Evolutionary conservation across 2,113 vertebrate genomes (phyloP), one percentile per base, ranked within the genome.

Genomic region (Columbina picui): DNA sequence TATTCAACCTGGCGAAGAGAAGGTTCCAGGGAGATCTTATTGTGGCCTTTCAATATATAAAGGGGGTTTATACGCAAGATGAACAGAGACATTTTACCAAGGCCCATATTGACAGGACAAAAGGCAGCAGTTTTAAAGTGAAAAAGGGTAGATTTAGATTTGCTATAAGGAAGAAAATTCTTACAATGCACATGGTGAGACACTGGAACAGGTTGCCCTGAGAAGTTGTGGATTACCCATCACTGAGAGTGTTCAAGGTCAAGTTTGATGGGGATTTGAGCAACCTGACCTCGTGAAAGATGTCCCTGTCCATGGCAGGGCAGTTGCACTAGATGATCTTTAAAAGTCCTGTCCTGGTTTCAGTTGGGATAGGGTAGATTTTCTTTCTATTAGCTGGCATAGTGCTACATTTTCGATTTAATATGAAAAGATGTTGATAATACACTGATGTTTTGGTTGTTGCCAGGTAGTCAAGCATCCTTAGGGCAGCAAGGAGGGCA

Each of bases 261-360:
- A 29, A 4, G 41, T 41, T 41, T 41, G 41, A 41, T 16, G 14
- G 41, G 12, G 3, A 5, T 30, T 53, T 59, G 38, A 91, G 30
- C 22, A 26, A 29, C 8, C 11, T 26, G 12, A 3, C 6, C 8
- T 47, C 30, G 14, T 50, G 36, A n/a, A 55, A 75, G 5, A 1
- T 43, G 25, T 9, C 19, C 34, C 27, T 49, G 30, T 39, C 14
- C 5, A 8, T 19, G 23, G 8, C 20, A 36, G 22, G 8, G 7
- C 4, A 2, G 0, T 39, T 26, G 16, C 22, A 49, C 3, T 9
- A 14, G 3, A 12, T 39, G 11, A 39, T 11, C 15, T 78, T 34
- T 64, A 43, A 78, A 63, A 4, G 5, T 53, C 9, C 39, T 39
- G 39, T 39, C 39, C 39, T 39, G 39, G 39, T 39, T 39, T 39